Evolutionary conservation across 2,888 invertebrate genomes (phyloP).

Genomic region (Muschampia plurimacula): DNA sequence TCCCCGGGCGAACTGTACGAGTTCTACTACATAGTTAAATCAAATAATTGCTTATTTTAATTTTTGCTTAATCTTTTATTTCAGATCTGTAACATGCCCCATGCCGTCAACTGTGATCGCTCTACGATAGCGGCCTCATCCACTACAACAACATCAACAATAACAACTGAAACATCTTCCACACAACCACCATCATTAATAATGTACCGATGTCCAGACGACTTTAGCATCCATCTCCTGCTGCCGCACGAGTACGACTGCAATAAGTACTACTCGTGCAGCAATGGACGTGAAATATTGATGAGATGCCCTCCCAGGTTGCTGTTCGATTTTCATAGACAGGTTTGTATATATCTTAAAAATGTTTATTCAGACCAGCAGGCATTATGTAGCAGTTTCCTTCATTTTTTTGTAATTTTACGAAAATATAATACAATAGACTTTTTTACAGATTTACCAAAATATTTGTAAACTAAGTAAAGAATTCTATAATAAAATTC

Average conservation of each 20-base stretch:
- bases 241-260: constrained; percentile 62
- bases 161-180: background rate
- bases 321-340: constrained; percentile 56
- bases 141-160: constrained; percentile 3
- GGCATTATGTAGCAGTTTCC: no score
- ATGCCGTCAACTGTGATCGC: background rate
- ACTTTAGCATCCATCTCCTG: constrained; percentile 42
- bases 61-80: background rate
- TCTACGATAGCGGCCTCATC: background rate
- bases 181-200: constrained; percentile 40
- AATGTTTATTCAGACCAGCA: no score
- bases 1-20: no score
- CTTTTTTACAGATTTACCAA: no score
- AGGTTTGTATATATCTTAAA: constrained; percentile 50
- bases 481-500: no score
- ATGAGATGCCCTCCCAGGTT: constrained; percentile 54
- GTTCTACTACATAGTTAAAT: no score
- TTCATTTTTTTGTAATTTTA: no score
- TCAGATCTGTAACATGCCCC: constrained; percentile 19
- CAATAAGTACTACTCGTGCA: constrained; percentile 68
- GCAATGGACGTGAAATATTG: constrained; percentile 54
- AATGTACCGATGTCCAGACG: constrained; percentile 57
- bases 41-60: background rate
- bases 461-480: no score
- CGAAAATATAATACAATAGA: no score